Percentiles rank a stretch among this genome's conserved stretches.
Conservation (phyloP, 2,797 vertebrate species). For the Platyrinchus mystaceus region DNA sequence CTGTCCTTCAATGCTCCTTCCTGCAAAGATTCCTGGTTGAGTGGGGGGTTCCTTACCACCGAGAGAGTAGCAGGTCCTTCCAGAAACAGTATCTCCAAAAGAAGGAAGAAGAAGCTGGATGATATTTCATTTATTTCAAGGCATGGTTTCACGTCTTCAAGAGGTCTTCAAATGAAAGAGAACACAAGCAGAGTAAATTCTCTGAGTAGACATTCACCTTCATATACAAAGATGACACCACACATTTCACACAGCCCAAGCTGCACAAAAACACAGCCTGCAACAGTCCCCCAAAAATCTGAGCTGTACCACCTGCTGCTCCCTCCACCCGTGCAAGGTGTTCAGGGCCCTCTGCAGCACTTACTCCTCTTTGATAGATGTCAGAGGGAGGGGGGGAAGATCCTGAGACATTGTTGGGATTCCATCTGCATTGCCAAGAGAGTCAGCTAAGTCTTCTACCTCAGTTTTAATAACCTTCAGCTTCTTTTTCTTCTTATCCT, state of each 20-base stretch:
- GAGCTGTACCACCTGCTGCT: not conserved
- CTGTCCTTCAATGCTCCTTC: not conserved
- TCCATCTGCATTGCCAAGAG: slow-evolving; percentile 76
- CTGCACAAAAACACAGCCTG: not conserved
- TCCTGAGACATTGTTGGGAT: slow-evolving; percentile 78
- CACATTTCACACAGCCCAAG: not conserved
- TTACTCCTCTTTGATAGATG: slow-evolving; percentile 94
- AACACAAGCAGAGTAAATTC: not conserved
- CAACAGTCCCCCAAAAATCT: not conserved
- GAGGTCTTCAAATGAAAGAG: slow-evolving; percentile 77
- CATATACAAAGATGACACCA: fast-evolving
- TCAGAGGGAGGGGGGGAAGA: slow-evolving; percentile 78
- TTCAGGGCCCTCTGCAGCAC: slow-evolving; percentile 47
- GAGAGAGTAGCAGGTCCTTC: slow-evolving; percentile 85
- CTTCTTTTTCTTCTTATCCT: slow-evolving; percentile 92
- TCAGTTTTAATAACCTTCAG: slow-evolving; percentile 89
- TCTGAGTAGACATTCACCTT: not conserved
- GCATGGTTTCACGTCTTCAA: slow-evolving; percentile 88
- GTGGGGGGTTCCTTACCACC: slow-evolving; percentile 74
- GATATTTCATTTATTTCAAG: slow-evolving; percentile 91
- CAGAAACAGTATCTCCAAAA: slow-evolving; percentile 87
- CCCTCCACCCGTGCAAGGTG: not conserved
- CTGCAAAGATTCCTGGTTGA: not conserved
- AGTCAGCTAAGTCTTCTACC: slow-evolving; percentile 86
- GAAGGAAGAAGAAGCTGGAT: slow-evolving; percentile 90